Percentiles rank a stretch among this genome's conserved stretches.
Conservation (phyloP, 2,113 vertebrate genomes). For the Ictalurus furcatus region DNA sequence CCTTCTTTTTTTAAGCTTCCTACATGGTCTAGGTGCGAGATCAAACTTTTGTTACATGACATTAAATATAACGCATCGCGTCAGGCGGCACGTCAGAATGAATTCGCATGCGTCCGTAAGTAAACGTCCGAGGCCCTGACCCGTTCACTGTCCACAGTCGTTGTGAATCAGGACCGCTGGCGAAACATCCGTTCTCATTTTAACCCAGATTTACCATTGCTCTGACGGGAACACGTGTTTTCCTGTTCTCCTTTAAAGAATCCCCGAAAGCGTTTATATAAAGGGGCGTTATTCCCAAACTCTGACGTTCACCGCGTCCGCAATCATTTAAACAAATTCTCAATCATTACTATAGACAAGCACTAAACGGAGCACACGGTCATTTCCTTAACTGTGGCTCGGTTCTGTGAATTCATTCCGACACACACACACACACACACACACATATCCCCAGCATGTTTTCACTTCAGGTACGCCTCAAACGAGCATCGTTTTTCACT, state of each 20-base stretch:
- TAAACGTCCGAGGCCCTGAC: not conserved
- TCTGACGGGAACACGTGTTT: not conserved
- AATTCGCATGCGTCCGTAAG: not conserved
- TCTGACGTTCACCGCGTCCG: not conserved
- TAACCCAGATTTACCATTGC: not conserved
- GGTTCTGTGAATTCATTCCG: not conserved
- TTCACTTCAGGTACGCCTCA: constrained; percentile 58
- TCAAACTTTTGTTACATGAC: not conserved
- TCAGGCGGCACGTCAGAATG: not conserved
- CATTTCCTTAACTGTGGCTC: not conserved
- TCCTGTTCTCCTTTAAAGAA: not conserved
- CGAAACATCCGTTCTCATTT: not conserved
- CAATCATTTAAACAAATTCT: not conserved
- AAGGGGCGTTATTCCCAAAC: not conserved
- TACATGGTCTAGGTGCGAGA: not conserved
- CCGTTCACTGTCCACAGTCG: not conserved
- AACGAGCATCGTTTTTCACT: constrained; percentile 41
- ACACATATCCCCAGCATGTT: constrained; percentile 52
- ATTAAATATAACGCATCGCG: not conserved
- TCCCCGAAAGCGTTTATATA: not conserved
- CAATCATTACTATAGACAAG: not conserved
- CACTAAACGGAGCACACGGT: not conserved
- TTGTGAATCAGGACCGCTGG: not conserved
- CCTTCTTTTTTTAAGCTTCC: not conserved
- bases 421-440: constrained; percentile 19